These are phyloP conservation scores for Acinonyx jubatus DNA, from an alignment of 2,113 vertebrate genomes.

Conservation along the genomic window DNA sequence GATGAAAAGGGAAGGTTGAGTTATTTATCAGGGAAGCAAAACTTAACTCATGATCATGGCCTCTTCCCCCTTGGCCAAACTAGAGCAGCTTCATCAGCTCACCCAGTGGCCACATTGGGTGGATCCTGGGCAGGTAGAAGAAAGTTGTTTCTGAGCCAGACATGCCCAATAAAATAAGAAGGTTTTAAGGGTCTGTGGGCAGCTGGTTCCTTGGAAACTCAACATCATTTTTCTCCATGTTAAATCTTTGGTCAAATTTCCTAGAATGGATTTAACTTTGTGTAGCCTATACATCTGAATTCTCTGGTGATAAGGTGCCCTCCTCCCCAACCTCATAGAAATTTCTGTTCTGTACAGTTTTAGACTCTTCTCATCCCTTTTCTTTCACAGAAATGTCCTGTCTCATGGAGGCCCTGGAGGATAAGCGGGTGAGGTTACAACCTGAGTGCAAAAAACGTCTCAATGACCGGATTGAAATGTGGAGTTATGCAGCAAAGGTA, in stretches of 20 bases:
- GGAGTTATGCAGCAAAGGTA: conserved; percentile 98
- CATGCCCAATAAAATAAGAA: neutral
- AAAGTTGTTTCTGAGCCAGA: neutral
- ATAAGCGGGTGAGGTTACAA: conserved; percentile 96
- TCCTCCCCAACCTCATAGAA: neutral
- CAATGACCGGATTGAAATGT: conserved; percentile 98
- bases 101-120: neutral
- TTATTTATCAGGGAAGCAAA: neutral
- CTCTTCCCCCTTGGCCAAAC: neutral
- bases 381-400: conserved; percentile 95
- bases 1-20: neutral
- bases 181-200: neutral
- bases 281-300: neutral
- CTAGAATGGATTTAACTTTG: neutral
- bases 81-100: neutral
- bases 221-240: neutral
- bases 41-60: neutral
- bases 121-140: neutral
- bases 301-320: neutral
- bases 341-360: neutral
- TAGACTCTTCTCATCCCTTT: neutral
- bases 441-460: conserved; percentile 99
- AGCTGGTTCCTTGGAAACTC: neutral
- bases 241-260: neutral
- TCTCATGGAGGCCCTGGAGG: conserved; percentile 96